phyloP scores from a whole-genome alignment of 2,113 vertebrate species.

The Plestiodon gilberti region DNA sequence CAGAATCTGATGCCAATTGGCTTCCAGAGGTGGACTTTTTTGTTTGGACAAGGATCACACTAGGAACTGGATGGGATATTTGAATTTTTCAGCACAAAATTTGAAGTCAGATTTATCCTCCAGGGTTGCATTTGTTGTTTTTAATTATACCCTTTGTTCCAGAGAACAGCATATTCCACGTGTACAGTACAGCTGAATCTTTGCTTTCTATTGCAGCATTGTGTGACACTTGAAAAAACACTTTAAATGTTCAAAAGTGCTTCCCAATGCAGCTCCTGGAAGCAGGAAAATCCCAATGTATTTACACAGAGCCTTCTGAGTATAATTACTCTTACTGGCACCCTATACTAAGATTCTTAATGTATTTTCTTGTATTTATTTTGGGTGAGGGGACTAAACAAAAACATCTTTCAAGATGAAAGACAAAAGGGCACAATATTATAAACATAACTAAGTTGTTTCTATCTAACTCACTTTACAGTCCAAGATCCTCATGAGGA shows the following conservation, averaged over 20 bases:
- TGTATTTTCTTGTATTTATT: too few species aligned
- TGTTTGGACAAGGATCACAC: not conserved
- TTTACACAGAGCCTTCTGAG: not conserved
- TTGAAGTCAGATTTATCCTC: not conserved
- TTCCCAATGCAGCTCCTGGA: not conserved
- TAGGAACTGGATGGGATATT: not conserved
- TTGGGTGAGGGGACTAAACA: too few species aligned
- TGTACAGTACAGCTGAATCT: not conserved
- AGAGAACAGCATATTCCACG: not conserved
- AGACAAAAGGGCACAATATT: not conserved
- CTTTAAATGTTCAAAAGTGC: not conserved
- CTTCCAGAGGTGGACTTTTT: not conserved
- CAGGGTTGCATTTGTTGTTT: too few species aligned
- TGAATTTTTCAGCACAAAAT: not conserved
- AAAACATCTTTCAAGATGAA: too few species aligned
- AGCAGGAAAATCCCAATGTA: not conserved
- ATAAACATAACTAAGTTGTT: not conserved
- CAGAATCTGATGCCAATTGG: not conserved
- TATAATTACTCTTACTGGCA: too few species aligned
- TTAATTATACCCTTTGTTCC: not conserved
- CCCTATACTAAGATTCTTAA: too few species aligned
- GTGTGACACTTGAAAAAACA: not conserved
- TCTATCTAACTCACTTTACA: not conserved
- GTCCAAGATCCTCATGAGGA: too few species aligned
- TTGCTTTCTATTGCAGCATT: not conserved